These are phyloP conservation scores for Listronotus bonariensis DNA, from an alignment of 1,140 invertebrate genomes.

Conservation along the genomic window DNA sequence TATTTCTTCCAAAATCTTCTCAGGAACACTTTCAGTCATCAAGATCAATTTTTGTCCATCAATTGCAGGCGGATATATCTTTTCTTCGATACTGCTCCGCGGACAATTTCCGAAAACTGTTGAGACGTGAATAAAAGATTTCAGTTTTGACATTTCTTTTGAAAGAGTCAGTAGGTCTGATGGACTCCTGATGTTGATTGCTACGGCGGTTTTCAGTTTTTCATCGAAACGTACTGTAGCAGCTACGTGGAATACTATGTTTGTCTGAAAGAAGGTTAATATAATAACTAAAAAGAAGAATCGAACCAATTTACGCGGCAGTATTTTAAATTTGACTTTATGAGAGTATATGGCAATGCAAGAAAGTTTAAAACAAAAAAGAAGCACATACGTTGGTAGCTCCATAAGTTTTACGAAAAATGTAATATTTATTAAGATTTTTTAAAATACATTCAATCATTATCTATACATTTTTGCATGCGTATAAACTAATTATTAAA, in stretches of 20 bases:
- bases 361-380: no score
- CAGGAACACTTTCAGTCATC: slow-evolving; percentile 60
- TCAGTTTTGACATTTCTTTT: slow-evolving; percentile 62
- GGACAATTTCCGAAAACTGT: slow-evolving; percentile 77
- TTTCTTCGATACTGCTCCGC: slow-evolving; percentile 66
- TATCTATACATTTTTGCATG: no score
- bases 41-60: slow-evolving; percentile 71
- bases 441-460: no score
- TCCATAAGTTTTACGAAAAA: no score
- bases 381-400: no score
- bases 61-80: slow-evolving; percentile 74
- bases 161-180: slow-evolving; percentile 52
- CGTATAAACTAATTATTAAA: no score
- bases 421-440: no score
- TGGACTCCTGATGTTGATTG: slow-evolving; percentile 64
- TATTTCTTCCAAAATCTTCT: slow-evolving; percentile 68
- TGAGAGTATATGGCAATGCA: no score
- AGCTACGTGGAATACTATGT: slow-evolving; percentile 87
- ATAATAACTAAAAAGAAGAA: background rate
- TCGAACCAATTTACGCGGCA: background rate
- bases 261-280: slow-evolving; percentile 54
- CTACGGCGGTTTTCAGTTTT: slow-evolving; percentile 68
- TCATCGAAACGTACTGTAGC: slow-evolving; percentile 89
- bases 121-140: slow-evolving; percentile 73
- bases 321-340: no score